Evolutionary conservation across 2,797 vertebrate genomes (phyloP).

Genomic region (Halcyon smyrnensis): DNA sequence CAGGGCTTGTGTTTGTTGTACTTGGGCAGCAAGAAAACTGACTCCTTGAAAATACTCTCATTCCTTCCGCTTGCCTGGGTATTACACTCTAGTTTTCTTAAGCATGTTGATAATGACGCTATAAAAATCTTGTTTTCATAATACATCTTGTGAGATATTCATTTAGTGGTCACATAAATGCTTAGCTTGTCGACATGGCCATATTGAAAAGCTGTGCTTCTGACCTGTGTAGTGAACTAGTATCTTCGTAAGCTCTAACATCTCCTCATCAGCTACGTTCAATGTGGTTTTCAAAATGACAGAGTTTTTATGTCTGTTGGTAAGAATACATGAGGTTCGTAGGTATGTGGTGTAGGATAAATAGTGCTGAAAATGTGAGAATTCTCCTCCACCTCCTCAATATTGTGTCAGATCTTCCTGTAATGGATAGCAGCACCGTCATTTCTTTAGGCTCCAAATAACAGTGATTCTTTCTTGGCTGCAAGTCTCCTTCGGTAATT

Average conservation of each 20-base stretch:
- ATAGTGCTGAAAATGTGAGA: neutral
- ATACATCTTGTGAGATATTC: neutral
- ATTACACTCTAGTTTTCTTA: neutral
- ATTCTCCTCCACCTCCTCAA: neutral
- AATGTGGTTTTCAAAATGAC: neutral
- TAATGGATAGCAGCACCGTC: neutral
- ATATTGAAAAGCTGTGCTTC: neutral
- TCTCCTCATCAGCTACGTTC: neutral
- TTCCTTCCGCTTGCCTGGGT: neutral
- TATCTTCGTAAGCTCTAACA: neutral
- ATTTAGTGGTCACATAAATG: neutral
- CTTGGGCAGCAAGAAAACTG: constrained; percentile 28
- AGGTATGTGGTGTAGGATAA: neutral
- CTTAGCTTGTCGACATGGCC: neutral
- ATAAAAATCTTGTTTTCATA: neutral
- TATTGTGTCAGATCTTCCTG: neutral
- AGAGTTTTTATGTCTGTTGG: neutral
- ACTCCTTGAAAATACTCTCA: constrained; percentile 24
- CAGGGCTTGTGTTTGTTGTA: neutral
- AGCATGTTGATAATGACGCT: neutral
- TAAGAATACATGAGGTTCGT: neutral
- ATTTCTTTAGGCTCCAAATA: neutral
- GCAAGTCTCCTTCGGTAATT: neutral
- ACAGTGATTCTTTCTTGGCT: neutral
- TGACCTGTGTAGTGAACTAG: neutral